A percentile compares a stretch with the other conserved stretches of the same genome.
Conservation (phyloP, 1,140 invertebrate species). For the Cydia amplana region DNA sequence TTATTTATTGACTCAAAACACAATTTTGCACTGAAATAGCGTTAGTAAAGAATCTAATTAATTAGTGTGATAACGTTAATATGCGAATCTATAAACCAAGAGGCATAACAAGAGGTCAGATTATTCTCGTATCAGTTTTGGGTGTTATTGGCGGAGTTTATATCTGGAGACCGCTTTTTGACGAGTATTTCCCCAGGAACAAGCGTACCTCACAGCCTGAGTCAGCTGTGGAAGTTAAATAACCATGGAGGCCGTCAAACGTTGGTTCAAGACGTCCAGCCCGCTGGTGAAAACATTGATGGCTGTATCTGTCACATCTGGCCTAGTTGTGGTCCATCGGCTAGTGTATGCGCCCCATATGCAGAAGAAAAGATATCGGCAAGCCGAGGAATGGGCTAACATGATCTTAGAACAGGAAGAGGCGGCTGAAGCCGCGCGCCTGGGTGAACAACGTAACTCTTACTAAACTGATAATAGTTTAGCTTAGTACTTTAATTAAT, state of each 20-base stretch:
- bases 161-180: conserved; percentile 76
- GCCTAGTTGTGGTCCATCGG: conserved; percentile 48
- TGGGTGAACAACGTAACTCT: not conserved
- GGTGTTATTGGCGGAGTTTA: conserved; percentile 76
- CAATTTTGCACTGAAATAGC: not conserved
- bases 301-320: conserved; percentile 59
- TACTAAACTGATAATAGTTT: conserved; percentile 6
- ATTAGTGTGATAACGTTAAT: conserved; percentile 28
- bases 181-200: conserved; percentile 49
- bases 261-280: conserved; percentile 52
- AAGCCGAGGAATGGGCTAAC: conserved; percentile 65
- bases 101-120: conserved; percentile 64
- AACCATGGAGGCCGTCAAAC: conserved; percentile 46
- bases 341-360: conserved; percentile 54
- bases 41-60: not conserved
- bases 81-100: conserved; percentile 67
- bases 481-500: not conserved
- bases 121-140: conserved; percentile 63
- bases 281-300: conserved; percentile 62
- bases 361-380: conserved; percentile 45
- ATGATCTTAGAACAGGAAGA: conserved; percentile 65
- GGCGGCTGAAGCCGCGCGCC: conserved; percentile 33
- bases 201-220: conserved; percentile 39
- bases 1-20: not conserved
- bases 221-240: conserved; percentile 38